Conservation (phyloP, 2,797 vertebrate genomes). For the Gobionotothen gibberifrons region DNA sequence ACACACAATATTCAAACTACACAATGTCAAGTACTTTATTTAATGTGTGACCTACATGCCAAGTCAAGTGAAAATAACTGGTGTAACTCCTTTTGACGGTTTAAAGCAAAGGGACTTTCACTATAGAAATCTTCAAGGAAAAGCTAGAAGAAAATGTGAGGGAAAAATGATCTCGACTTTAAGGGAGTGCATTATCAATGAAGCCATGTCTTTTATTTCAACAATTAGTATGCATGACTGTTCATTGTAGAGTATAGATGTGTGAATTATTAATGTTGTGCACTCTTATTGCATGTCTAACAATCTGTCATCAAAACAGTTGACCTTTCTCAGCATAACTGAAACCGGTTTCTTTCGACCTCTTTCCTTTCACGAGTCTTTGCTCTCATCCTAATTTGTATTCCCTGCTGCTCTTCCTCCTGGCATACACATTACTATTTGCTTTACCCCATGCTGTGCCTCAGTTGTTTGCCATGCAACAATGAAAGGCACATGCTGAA, state of each 20-base stretch:
- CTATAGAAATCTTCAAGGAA: conserved; percentile 12
- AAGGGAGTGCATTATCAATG: neutral
- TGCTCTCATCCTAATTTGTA: conserved; percentile 39
- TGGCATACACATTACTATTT: conserved; percentile 49
- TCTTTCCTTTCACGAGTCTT: conserved; percentile 28
- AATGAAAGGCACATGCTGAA: conserved; percentile 65
- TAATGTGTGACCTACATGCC: conserved; percentile 53
- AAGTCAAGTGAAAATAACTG: conserved; percentile 59
- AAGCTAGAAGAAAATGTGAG: conserved; percentile 18
- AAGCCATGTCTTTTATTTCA: neutral
- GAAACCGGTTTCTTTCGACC: conserved; percentile 51
- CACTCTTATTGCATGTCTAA: conserved; percentile 48
- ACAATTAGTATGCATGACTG: conserved; percentile 32
- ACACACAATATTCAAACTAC: neutral
- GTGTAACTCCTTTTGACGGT: conserved; percentile 24
- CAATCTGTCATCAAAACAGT: conserved; percentile 56
- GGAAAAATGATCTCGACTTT: neutral
- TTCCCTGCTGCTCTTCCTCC: conserved; percentile 40
- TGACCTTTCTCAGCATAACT: conserved; percentile 65
- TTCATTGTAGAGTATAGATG: conserved; percentile 10
- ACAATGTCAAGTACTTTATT: neutral
- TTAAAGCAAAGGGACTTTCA: conserved; percentile 10
- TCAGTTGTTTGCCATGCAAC: conserved; percentile 61
- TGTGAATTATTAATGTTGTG: conserved; percentile 57
- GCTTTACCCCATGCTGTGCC: conserved; percentile 54